These are phyloP conservation scores for Antedon bifida DNA, from an alignment of 35 echinoderm and acorn worm genomes.

Conservation along the genomic window DNA sequence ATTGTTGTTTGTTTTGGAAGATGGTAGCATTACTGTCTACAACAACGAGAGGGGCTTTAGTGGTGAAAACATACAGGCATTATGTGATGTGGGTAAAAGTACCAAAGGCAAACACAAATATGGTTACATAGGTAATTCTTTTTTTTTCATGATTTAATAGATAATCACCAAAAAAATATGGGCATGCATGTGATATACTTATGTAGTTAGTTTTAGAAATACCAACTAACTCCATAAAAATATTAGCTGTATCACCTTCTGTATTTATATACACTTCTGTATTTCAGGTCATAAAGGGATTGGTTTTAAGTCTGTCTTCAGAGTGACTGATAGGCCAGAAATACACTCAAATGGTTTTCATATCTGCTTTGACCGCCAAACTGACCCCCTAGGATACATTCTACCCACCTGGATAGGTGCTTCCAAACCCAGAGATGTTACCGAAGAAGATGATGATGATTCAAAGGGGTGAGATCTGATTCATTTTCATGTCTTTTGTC, in stretches of 20 bases:
- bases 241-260: too few species aligned
- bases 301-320: conserved; percentile 41
- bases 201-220: background rate
- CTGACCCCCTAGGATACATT: conserved; percentile 31
- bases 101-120: conserved; percentile 50
- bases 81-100: conserved; percentile 53
- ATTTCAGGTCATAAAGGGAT: conserved; percentile 43
- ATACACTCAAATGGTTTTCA: conserved; percentile 46
- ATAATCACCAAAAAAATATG: background rate
- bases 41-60: conserved; percentile 40
- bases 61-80: conserved; percentile 18
- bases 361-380: conserved; percentile 34
- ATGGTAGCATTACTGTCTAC: conserved; percentile 8
- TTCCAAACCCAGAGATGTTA: background rate
- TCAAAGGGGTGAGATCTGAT: background rate
- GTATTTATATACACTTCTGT: background rate
- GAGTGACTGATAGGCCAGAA: conserved; percentile 30
- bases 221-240: background rate
- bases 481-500: too few species aligned
- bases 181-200: background rate
- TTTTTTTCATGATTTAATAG: background rate
- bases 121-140: conserved; percentile 35
- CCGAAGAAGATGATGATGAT: background rate
- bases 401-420: conserved; percentile 38
- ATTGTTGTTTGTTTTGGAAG: conserved; percentile 22